Conservation (phyloP, 2,797 vertebrate species). For the Thamnophis elegans region DNA sequence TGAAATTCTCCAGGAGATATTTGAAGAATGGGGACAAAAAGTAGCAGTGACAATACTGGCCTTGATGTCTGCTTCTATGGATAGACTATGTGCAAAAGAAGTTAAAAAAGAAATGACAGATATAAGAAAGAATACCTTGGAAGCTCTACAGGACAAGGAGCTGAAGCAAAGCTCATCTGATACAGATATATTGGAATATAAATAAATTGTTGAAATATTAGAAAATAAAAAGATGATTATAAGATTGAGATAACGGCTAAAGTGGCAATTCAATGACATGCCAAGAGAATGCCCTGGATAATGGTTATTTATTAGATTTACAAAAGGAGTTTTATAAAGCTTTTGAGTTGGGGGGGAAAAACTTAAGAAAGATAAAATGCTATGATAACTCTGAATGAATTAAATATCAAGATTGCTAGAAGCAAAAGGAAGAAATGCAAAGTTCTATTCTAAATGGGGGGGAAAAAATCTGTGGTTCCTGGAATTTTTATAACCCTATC, state of each 20-base stretch:
- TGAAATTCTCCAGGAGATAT: not conserved
- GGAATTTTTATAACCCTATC: not conserved
- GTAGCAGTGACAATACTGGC: not conserved
- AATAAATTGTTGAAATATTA: not conserved
- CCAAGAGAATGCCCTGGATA: not conserved
- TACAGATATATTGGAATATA: not conserved
- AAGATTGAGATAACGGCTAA: not conserved
- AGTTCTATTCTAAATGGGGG: not conserved
- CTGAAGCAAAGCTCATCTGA: not conserved
- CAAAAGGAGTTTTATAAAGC: not conserved
- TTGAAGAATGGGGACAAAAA: not conserved
- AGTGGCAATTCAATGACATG: not conserved
- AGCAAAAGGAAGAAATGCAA: not conserved
- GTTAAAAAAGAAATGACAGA: not conserved
- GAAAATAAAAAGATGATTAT: not conserved
- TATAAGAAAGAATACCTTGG: not conserved
- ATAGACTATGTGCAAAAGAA: not conserved
- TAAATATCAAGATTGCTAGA: not conserved
- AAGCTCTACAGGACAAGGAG: not conserved
- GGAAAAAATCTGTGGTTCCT: not conserved
- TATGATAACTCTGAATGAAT: not conserved
- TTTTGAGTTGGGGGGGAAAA: not conserved
- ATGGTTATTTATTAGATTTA: not conserved
- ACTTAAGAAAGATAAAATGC: not conserved
- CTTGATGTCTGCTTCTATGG: not conserved